Evolutionary conservation across 2,888 invertebrate genomes (phyloP), one percentile per base, ranked within the genome.

Genomic region (Clepsis dumicolana): DNA sequence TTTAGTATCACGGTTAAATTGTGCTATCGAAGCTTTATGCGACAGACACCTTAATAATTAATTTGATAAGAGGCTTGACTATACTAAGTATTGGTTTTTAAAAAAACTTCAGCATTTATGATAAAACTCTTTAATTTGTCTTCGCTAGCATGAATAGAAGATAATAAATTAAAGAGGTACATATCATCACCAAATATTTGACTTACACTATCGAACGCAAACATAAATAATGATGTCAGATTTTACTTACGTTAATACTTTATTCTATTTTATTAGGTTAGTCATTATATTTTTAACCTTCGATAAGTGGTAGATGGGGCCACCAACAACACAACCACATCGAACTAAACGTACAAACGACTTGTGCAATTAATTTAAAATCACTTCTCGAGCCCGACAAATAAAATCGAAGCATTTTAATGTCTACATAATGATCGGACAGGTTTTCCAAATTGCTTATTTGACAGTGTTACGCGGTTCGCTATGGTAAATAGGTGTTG

Each of bases 401-500:
- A 50, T 25, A 18, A 18, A 52, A 27, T n/a, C 52, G 14, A 52
- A 52, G 25, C 7, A 27, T 52, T 52, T 52, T 32, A 32, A 56
- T 18, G 54, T 18, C 12, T 32, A 32, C 32, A 56, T 56, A 25
- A 56, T 12, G 25, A 32, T 1, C 32, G n/a, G 21, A 32, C 54
- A 14, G 25, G 54, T 48, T 32, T 29, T 56, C 14, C 18, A 56
- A 56, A 56, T 56, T 18, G 29, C 16, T 12, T 12, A 18, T 25
- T 56, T 32, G n/a, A 38, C 14, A 32, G 54, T 18, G 54, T 18
- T 21, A 21, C 0, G n/a, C 18, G 8, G 25, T 32, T 56, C 10
- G 18, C 18, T 60, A 60, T 60, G 41, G 18, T 44, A 60, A 60
- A 27, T 44, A 44, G 44, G 44, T 60, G 44, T 60, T 44, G 25